Evolutionary conservation across 2,888 invertebrate genomes (phyloP).

Genomic region (Sesia bembeciformis): DNA sequence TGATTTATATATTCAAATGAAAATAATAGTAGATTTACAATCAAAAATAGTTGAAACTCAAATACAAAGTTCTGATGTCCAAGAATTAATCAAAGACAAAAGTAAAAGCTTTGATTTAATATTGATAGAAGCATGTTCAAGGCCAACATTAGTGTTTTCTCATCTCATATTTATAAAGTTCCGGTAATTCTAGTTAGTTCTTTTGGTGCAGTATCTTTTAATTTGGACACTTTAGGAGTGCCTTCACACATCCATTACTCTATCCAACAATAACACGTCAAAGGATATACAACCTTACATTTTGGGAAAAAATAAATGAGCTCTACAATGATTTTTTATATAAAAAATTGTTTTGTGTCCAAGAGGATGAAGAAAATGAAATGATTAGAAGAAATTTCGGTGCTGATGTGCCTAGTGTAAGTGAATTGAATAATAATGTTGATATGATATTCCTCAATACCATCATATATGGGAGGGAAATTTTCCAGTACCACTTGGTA

Average conservation of each 20-base stretch:
- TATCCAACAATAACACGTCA: conserved; percentile 18
- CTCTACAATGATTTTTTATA: conserved; percentile 11
- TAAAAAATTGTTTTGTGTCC: conserved; percentile 3
- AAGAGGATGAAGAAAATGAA: conserved; percentile 10
- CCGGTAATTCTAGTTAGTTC: conserved; percentile 40
- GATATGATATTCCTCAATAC: conserved; percentile 47
- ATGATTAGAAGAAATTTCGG: conserved; percentile 20
- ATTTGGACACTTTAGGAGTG: conserved; percentile 20
- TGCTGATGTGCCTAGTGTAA: conserved; percentile 14
- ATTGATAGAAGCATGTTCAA: conserved; percentile 23
- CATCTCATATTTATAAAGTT: conserved; percentile 28
- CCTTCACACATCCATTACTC: conserved; percentile 22
- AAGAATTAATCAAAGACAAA: background rate
- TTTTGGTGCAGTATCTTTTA: conserved; percentile 15
- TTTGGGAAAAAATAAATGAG: conserved; percentile 24
- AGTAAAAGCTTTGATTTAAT: conserved; percentile 26
- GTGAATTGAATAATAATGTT: conserved; percentile 23
- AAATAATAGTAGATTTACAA: conserved; percentile 1
- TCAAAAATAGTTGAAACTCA: conserved; percentile 11
- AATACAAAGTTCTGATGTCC: conserved; percentile 7
- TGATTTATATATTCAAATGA: conserved; percentile 1
- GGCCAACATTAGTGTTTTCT: conserved; percentile 20
- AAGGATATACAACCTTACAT: conserved; percentile 17
- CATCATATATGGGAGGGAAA: conserved; percentile 38
- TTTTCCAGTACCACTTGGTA: conserved; percentile 41